Evolutionary conservation across 2,797 vertebrate genomes (phyloP), one percentile per base, ranked within the genome.

Genomic region (Leuciscus waleckii): DNA sequence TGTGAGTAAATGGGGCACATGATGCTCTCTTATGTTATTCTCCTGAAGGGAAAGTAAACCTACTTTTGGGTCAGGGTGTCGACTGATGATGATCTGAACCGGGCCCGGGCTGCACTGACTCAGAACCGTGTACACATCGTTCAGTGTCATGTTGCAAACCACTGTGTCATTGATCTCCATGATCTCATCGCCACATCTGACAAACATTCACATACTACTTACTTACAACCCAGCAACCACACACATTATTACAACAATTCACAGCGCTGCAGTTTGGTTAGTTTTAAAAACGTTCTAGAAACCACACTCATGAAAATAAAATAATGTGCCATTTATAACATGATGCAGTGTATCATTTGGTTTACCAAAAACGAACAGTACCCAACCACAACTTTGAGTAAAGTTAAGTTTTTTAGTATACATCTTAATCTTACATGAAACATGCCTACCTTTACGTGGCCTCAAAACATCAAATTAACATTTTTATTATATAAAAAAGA

Each of bases 11-110:
- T 39, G 1, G 11, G 29, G 19, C 13, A 46, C 2, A 23, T 54
- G 58, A 77, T 37, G 3, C 21, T 85, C 51, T 70, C 61, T 63
- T 32, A 41, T 23, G 37, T 29, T 7, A 37, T 10, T 13, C 37
- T n/a, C 35, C 23, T 17, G 46, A 70, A 56, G 51, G 17, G 21
- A 83, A 37, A 7, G 6, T 58, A 71, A 43, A 86, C 87, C 56
- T 96, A 99, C 98, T 95, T 98, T 97, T 19, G 97, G 96, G 89
- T 99, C 96, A 0, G 97, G 97, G 81, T 99, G 98, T 56, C 98
- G 96, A 90, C 98, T 98, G 82, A 98, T 95, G 43, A 97, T 96
- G 89, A 99, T 94, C 88, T 96, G 96, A 58, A 98, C 95, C 0
- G 95, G 94, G 9, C 97, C 98, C 0, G 97, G 96, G 6, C 85